Evolutionary conservation across 2,888 invertebrate genomes (phyloP), one percentile per base, ranked within the genome.

Genomic region (Hartigia nigra): DNA sequence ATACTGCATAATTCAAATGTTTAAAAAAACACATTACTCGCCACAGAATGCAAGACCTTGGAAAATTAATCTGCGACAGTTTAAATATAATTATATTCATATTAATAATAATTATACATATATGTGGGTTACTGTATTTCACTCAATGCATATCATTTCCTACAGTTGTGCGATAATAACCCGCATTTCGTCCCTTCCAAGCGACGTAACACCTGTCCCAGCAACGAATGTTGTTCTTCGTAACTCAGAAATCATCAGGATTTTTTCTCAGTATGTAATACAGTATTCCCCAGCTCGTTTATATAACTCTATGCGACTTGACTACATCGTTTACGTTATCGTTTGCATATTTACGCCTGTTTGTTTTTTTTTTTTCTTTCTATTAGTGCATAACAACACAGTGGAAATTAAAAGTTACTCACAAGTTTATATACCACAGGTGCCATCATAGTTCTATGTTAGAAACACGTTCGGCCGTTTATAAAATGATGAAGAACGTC

Each of bases 401-500:
- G 75, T 75, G 31, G 31, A 55, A 31, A 55, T 14, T 34, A 69
- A 39, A 55, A 12, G 11, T 55, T 36, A 69, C 23, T 76, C 23
- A 69, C 37, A 14, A 34, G 31, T 1, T 39, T 78, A 11, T n/a
- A 36, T 76, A 76, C 77, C 77, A 69, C 70, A 78, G 9, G 12
- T 32, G 69, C 76, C 12, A n/a, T 70, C 76, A 72, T 39, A 12
- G 4, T 35, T 79, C 75, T 78, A 92, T 92, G 92, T 85, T 90
- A 32, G 90, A 92, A 82, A 91, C 92, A 31, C 90, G 92, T 23
- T 92, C 92, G 12, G 91, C 92, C 34, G 87, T 91, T 77, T 92
- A 89, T 83, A 92, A 92, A 89, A 92, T 93, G 92, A 85, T 92
- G 76, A 90, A 89, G 82, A 86, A 85, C 74, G 87, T 88, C 55